Evolutionary conservation across 1,140 invertebrate genomes (phyloP), one percentile per base, ranked within the genome.

Genomic region (Sitobion miscanthi): DNA sequence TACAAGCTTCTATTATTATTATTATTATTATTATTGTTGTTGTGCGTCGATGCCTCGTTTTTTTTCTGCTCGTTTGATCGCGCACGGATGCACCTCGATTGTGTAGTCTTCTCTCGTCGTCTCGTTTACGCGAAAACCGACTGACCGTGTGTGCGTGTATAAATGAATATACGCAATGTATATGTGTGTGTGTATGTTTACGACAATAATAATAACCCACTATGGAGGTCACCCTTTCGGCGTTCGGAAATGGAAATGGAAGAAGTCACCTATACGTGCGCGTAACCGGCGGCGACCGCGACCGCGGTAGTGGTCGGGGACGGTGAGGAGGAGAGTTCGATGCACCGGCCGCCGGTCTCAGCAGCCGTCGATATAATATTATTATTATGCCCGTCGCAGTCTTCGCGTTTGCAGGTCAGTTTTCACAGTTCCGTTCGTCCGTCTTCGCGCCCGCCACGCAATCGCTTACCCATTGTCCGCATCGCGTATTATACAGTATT

Each of bases 331-430:
- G 82, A 83, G 91, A 93, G 91, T 93, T 93, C 91, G 91, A 93
- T 45, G 91, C 91, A 93, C 91, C 82, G 77, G 47, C 45, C 49
- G 21, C n/a, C 47, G 30, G 8, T 54, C 62, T 35, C 83, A 25
- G 17, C 88, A 23, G 35, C 52, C 17, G 87, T n/a, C 20, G 35
- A 77, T 52, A 45, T 21, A 35, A 62, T 90, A 45, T 45, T 90
- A 69, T 69, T 69, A 92, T 92, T 92, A 93, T 57, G 54, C 35
- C 52, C 91, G 45, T 57, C 91, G 49, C 91, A 86, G 91, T 93
- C 91, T 83, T 86, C 77, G 91, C 91, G 91, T 57, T 14, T 49
- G 35, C 91, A 93, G 82, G 91, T 93, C 91, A 93, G 91, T 93
- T 93, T 85, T 49, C n/a, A 42, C 25, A 92, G 69, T 85, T 57